Conservation (phyloP, 2,113 vertebrate genomes). For the Agapornis roseicollis region DNA sequence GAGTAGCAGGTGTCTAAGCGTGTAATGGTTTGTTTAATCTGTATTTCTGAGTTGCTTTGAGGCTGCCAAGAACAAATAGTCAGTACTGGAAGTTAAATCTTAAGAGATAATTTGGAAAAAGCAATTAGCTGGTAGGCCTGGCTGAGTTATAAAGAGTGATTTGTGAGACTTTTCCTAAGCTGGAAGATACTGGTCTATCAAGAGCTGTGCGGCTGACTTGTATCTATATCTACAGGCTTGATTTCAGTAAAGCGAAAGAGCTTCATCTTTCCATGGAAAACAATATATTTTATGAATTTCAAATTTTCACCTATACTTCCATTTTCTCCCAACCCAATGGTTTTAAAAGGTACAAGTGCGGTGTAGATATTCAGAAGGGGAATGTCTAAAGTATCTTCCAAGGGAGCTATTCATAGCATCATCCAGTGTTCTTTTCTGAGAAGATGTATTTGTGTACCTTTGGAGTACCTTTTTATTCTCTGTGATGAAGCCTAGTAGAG, state of each 20-base stretch:
- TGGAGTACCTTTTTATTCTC: background rate
- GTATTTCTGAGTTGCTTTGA: background rate
- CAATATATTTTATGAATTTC: background rate
- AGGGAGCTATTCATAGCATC: background rate
- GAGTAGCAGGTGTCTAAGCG: slow-evolving; percentile 40
- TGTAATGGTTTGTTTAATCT: slow-evolving; percentile 37
- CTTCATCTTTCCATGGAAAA: background rate
- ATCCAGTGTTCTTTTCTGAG: background rate
- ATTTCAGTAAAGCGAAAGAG: background rate
- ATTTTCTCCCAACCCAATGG: background rate
- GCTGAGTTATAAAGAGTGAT: background rate
- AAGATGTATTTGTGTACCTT: background rate
- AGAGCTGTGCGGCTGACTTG: background rate
- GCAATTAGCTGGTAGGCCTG: background rate
- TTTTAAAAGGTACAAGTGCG: background rate
- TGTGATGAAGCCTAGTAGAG: background rate
- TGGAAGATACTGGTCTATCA: background rate
- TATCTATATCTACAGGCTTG: background rate
- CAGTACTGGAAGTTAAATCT: slow-evolving; percentile 5
- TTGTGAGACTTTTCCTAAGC: background rate
- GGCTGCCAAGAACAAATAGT: slow-evolving; percentile 9
- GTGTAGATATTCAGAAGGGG: background rate
- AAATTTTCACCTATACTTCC: background rate
- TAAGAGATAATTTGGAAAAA: slow-evolving; percentile 11
- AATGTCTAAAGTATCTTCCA: background rate